A percentile compares a stretch with the other conserved stretches of the same genome.
phyloP scores from a whole-genome alignment of 1,140 invertebrate species.

The Trachelipus rathkii region DNA sequence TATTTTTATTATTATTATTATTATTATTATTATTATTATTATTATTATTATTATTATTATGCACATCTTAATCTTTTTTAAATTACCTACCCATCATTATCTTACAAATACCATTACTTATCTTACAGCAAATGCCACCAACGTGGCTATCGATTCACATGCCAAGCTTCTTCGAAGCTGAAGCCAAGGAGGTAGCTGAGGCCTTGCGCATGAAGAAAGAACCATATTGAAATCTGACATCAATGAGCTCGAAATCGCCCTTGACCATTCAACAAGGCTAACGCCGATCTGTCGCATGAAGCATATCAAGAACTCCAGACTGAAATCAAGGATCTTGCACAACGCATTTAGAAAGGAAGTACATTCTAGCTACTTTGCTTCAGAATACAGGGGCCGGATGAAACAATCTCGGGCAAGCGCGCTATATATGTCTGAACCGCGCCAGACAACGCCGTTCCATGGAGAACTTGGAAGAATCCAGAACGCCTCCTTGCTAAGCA shows the following conservation, averaged over 20 bases:
- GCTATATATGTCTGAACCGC: constrained; percentile 88
- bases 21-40: neutral
- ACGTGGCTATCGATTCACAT: constrained; percentile 96
- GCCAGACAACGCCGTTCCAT: constrained; percentile 87
- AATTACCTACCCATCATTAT: constrained; percentile 10
- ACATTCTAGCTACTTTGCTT: constrained; percentile 88
- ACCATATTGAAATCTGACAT: constrained; percentile 98
- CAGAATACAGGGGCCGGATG: constrained; percentile 94
- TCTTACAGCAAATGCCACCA: constrained; percentile 93
- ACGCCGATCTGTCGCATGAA: constrained; percentile 98
- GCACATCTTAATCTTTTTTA: too few species aligned
- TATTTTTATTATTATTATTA: neutral
- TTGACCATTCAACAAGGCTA: constrained; percentile 97
- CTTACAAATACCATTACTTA: neutral
- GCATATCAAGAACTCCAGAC: constrained; percentile 87
- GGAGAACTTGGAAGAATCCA: constrained; percentile 95
- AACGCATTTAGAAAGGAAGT: constrained; percentile 95
- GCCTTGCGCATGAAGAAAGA: constrained; percentile 99
- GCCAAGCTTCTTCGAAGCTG: constrained; percentile 98
- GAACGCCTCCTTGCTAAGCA: constrained; percentile 84
- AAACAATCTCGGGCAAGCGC: constrained; percentile 93
- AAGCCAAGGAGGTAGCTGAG: constrained; percentile 98
- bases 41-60: neutral
- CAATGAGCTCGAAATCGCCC: constrained; percentile 96
- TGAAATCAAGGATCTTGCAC: constrained; percentile 60